Conservation (phyloP, 2,797 vertebrate species). For the Notamacropus eugenii region DNA sequence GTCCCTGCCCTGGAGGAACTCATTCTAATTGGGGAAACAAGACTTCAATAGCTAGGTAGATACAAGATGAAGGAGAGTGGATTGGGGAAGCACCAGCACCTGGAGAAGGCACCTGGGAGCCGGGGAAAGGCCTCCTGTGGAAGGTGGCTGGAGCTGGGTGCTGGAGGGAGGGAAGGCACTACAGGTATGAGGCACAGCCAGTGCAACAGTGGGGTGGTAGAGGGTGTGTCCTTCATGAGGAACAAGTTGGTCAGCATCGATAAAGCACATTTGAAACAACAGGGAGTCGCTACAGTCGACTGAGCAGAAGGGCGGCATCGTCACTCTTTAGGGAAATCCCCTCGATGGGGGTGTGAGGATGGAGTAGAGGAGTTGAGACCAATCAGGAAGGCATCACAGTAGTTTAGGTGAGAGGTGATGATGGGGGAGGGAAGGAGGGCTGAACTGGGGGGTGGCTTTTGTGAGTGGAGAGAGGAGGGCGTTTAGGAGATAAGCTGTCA, state of each 20-base stretch:
- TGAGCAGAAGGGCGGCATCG: not conserved
- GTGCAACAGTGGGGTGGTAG: too few species aligned
- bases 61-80: not conserved
- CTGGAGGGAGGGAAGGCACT: not conserved
- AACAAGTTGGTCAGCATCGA: not conserved
- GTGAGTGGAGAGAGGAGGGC: not conserved
- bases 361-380: not conserved
- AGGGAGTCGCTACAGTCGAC: too few species aligned
- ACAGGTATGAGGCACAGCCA: not conserved
- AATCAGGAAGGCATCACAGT: not conserved
- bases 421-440: not conserved
- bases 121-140: not conserved
- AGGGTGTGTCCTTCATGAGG: not conserved
- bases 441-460: not conserved
- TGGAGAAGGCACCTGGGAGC: not conserved
- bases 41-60: too few species aligned
- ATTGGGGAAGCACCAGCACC: not conserved
- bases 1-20: not conserved
- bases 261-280: not conserved
- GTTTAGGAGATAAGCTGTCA: not conserved
- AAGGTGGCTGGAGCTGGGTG: not conserved
- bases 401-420: not conserved
- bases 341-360: not conserved
- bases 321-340: too few species aligned
- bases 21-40: not conserved